Evolutionary conservation across 2,797 vertebrate species (phyloP).

Genomic region (Orestias chungarensis): DNA sequence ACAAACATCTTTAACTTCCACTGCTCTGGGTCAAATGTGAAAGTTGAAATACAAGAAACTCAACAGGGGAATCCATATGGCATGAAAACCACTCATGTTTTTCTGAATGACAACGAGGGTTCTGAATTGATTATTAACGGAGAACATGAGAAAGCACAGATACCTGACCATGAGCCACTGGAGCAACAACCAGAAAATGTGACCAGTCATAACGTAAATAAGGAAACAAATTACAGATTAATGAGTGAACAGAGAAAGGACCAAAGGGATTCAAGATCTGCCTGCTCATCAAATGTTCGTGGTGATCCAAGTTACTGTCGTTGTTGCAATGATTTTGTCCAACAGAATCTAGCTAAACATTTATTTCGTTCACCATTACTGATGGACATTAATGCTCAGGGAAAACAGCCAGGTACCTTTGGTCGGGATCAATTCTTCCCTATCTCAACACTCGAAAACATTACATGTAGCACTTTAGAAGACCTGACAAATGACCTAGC

Average conservation of each 20-base stretch:
- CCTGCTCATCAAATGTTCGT: slow-evolving; percentile 37
- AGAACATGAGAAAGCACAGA: slow-evolving; percentile 35
- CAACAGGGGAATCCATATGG: slow-evolving; percentile 47
- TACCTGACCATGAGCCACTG: slow-evolving; percentile 27
- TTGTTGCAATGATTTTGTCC: slow-evolving; percentile 46
- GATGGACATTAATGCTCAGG: slow-evolving; percentile 48
- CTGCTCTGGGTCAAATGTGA: slow-evolving; percentile 67
- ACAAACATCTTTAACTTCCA: slow-evolving; percentile 76
- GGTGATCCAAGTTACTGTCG: slow-evolving; percentile 67
- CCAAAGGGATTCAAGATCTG: slow-evolving; percentile 8
- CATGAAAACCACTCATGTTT: slow-evolving; percentile 57
- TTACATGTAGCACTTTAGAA: slow-evolving; percentile 54
- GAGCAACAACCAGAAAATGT: slow-evolving; percentile 17
- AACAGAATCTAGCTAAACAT: slow-evolving; percentile 16
- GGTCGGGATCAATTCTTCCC: slow-evolving; percentile 53
- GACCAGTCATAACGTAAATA: slow-evolving; percentile 39
- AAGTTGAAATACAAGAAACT: slow-evolving; percentile 80
- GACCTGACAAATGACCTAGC: slow-evolving; percentile 64
- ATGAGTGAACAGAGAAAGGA: slow-evolving; percentile 30
- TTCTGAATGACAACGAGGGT: slow-evolving; percentile 59
- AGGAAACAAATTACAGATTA: slow-evolving; percentile 65
- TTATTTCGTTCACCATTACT: slow-evolving; percentile 43
- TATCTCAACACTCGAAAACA: slow-evolving; percentile 76
- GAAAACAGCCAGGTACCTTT: slow-evolving; percentile 43
- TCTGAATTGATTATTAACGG: slow-evolving; percentile 47